phyloP scores from a whole-genome alignment of 2,888 invertebrate genomes.

The Nephrotoma guestfalica region DNA sequence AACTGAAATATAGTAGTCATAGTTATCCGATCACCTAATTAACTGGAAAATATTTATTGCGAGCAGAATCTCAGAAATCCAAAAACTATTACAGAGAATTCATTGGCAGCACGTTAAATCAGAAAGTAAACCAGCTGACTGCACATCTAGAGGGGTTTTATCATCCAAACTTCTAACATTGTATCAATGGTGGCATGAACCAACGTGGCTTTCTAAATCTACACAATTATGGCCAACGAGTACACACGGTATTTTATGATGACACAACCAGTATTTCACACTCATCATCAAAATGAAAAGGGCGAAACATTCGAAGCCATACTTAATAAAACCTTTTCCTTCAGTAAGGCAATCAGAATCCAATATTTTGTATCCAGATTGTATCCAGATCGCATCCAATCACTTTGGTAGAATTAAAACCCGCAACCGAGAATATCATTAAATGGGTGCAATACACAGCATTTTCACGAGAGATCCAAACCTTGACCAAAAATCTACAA shows the following conservation, averaged over 20 bases:
- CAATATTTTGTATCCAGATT: neutral
- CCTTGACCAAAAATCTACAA: neutral
- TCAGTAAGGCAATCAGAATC: neutral
- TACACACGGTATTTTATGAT: neutral
- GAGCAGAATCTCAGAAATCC: neutral
- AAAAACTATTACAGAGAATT: too few species aligned
- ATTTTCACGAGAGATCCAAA: neutral
- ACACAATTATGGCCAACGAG: too few species aligned
- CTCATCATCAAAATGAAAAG: too few species aligned
- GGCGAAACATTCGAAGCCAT: neutral
- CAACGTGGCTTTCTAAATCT: too few species aligned
- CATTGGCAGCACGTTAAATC: too few species aligned
- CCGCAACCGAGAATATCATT: neutral
- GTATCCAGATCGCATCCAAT: neutral
- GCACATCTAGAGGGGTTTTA: neutral
- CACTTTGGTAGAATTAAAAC: neutral
- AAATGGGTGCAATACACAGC: neutral
- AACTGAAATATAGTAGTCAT: neutral
- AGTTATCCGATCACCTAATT: neutral
- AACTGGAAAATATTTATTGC: neutral
- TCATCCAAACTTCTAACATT: neutral
- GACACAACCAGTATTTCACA: neutral
- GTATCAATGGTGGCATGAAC: neutral
- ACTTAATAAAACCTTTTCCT: neutral
- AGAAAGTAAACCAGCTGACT: neutral